These are phyloP conservation scores for Spinibarbus caldwelli DNA, from an alignment of 2,797 vertebrate species.

Conservation along the genomic window DNA sequence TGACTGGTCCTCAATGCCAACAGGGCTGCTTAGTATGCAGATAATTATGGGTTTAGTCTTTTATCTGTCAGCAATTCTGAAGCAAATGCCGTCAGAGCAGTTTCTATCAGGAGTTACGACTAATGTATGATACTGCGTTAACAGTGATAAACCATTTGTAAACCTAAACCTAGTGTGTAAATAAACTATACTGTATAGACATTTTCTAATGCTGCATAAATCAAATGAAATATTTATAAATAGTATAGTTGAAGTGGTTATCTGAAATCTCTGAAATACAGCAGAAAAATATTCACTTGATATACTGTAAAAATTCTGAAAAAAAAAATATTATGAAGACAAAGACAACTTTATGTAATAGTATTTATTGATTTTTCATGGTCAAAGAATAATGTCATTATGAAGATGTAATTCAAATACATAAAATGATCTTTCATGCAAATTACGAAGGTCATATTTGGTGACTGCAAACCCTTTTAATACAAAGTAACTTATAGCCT, in stretches of 20 bases:
- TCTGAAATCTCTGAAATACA: not conserved
- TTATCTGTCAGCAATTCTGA: not conserved
- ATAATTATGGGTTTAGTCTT: not conserved
- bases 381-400: not conserved
- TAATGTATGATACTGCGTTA: not conserved
- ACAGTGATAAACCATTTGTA: not conserved
- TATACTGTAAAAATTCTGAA: not conserved
- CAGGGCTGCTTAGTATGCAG: too few relatives aligned
- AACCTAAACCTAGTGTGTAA: not conserved
- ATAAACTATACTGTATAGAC: not conserved
- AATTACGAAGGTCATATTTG: not conserved
- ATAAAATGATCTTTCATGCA: not conserved
- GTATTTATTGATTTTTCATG: slow-evolving; percentile 15
- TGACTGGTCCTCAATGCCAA: not conserved
- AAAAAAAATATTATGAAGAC: not conserved
- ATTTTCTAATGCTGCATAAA: not conserved
- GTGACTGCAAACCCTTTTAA: not conserved
- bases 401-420: not conserved
- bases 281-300: not conserved
- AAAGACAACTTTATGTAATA: not conserved
- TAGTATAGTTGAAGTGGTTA: too few relatives aligned
- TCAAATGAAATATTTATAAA: too few relatives aligned
- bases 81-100: not conserved
- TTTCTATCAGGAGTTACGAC: not conserved
- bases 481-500: not conserved